phyloP scores from a whole-genome alignment of 1,140 invertebrate species.

The Onthophagus taurus region DNA sequence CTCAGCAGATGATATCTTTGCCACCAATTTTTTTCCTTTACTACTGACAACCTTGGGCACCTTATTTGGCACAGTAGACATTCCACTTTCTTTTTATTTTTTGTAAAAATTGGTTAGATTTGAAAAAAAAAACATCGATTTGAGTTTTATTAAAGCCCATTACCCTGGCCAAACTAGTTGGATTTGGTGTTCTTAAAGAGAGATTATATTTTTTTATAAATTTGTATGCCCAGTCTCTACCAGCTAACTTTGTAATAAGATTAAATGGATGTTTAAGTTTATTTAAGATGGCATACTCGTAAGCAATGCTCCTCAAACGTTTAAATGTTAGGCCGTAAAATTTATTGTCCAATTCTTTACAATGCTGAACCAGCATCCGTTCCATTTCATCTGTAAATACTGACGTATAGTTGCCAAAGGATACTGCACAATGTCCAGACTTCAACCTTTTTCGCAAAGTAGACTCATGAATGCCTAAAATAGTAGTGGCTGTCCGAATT shows the following conservation, averaged over 20 bases:
- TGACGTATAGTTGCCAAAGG: background rate
- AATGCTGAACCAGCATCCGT: background rate
- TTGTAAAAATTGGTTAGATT: slow-evolving; percentile 10
- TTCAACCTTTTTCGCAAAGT: background rate
- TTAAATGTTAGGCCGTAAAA: slow-evolving; percentile 1
- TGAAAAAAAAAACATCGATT: slow-evolving; percentile 7
- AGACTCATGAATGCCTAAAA: background rate
- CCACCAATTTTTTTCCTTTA: slow-evolving; percentile 10
- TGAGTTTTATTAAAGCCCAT: slow-evolving; percentile 6
- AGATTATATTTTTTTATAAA: background rate
- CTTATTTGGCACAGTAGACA: slow-evolving; percentile 12
- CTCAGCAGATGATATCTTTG: slow-evolving; percentile 1
- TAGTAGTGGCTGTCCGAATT: background rate
- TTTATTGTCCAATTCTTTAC: background rate
- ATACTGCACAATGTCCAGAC: background rate
- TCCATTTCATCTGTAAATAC: background rate
- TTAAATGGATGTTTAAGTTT: slow-evolving; percentile 1
- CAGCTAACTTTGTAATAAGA: slow-evolving; percentile 20
- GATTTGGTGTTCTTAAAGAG: background rate
- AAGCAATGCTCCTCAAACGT: background rate
- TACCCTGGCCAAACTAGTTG: background rate
- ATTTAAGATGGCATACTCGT: slow-evolving; percentile 3
- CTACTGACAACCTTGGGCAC: slow-evolving; percentile 1
- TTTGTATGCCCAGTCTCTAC: slow-evolving; percentile 25
- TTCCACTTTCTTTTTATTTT: slow-evolving; percentile 2